phyloP scores from a whole-genome alignment of 2,113 vertebrate species.

The Apteryx owenii region DNA sequence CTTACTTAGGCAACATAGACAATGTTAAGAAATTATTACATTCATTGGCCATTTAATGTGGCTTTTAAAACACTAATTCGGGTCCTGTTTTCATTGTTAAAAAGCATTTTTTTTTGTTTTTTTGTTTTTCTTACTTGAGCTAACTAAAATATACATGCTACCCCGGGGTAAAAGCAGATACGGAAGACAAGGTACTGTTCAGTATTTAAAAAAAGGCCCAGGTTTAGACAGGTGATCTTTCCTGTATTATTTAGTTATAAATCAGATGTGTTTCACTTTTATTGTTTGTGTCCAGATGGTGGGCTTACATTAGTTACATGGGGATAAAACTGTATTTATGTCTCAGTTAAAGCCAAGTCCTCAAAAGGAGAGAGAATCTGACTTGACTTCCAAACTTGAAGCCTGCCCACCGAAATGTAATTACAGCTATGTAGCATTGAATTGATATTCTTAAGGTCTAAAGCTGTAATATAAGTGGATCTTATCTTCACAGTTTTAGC shows the following conservation, averaged over 20 bases:
- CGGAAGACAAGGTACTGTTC: not conserved
- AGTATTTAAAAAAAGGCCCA: not conserved
- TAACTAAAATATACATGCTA: not conserved
- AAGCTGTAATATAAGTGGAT: not conserved
- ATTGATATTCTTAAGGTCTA: not conserved
- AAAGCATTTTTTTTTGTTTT: not conserved
- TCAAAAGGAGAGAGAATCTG: not conserved
- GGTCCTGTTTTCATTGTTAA: not conserved
- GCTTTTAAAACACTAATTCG: not conserved
- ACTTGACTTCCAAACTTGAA: not conserved
- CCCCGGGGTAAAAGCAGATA: not conserved
- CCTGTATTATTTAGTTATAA: not conserved
- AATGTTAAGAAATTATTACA: not conserved
- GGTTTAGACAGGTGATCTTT: not conserved
- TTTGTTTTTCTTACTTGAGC: not conserved
- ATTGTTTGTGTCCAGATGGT: not conserved
- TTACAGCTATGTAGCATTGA: not conserved
- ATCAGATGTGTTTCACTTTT: not conserved
- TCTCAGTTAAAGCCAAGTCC: not conserved
- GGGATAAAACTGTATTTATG: not conserved
- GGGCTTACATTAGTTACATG: not conserved
- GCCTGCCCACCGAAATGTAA: not conserved
- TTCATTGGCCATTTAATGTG: not conserved
- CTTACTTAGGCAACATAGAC: not conserved
- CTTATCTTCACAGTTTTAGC: not conserved